A percentile compares a stretch with the other conserved stretches of the same genome.
Evolutionary conservation across 2,888 invertebrate genomes (phyloP).

Genomic region (Catocala nupta): DNA sequence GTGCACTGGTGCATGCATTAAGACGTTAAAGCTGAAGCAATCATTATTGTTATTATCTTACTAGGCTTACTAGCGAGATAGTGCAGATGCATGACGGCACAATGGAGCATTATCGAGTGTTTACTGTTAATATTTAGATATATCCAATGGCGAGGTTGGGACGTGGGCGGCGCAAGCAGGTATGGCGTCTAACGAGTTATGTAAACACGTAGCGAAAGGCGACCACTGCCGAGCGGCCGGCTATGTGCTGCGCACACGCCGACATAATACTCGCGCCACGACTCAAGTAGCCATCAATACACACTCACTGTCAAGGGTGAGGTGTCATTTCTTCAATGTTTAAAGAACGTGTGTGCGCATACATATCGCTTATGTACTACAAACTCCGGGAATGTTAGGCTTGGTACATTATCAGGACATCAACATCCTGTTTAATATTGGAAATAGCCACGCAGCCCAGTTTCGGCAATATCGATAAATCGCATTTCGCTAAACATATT

Average conservation of each 20-base stretch:
- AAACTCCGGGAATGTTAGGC: constrained; percentile 33
- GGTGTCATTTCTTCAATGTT: constrained; percentile 67
- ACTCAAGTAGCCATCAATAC: constrained; percentile 71
- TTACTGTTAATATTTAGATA: constrained; percentile 73
- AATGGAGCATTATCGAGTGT: constrained; percentile 74
- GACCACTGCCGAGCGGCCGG: constrained; percentile 66
- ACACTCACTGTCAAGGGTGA: constrained; percentile 60
- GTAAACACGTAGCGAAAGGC: constrained; percentile 72
- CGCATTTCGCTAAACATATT: constrained; percentile 3
- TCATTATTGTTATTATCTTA: constrained; percentile 42
- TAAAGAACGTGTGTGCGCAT: constrained; percentile 50
- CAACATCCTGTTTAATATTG: constrained; percentile 43
- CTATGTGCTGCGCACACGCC: constrained; percentile 65
- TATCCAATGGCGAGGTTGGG: constrained; percentile 61
- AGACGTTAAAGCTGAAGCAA: constrained; percentile 36
- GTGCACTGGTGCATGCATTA: constrained; percentile 1
- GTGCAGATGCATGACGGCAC: constrained; percentile 71
- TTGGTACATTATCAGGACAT: constrained; percentile 31
- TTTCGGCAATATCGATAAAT: constrained; percentile 24
- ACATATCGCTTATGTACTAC: constrained; percentile 42
- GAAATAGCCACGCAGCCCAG: constrained; percentile 18
- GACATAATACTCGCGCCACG: constrained; percentile 58
- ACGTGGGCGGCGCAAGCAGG: constrained; percentile 74
- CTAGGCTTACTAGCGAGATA: constrained; percentile 41
- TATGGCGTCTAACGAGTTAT: constrained; percentile 79